Base-by-base conservation (phyloP, 2,888 invertebrate species). In the Ischnura elegans region DNA sequence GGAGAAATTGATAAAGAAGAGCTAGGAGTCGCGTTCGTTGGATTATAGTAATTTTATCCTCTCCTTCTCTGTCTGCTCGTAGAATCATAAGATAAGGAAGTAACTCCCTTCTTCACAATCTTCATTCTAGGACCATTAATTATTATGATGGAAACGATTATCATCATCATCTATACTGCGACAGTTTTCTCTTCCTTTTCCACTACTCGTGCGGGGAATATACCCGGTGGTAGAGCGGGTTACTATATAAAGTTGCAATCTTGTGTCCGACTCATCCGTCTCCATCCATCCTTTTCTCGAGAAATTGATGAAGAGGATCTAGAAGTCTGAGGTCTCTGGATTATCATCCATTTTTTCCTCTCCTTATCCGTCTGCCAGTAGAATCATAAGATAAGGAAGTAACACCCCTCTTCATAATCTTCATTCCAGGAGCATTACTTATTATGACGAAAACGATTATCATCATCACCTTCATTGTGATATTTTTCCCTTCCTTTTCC, bases 91-190 rank as follows among this genome's bases (percentile, higher is more conserved):
- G n/a, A 25, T 5, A n/a, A 76, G 36, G 76, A 2, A 76, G 8
- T 25, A n/a, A 4, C 76, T 16, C 36, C 36, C 76, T 10, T 51
- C 51, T 51, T 76, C 36, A 76, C 76, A 36, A 76, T 29, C 76
- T 76, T 76, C 36, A 76, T 76, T 76, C 76, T 76, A 76, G 76
- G 76, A 76, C 36, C 76, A 76, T 76, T 76, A 76, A 76, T 76
- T 76, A 76, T n/a, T 29, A 66, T 29, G 66, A 76, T 36, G 76
- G 76, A 36, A 76, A 76, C 5, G 61, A 61, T 61, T 61, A 61
- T 76, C 19, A 51, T 51, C 51, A 51, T 51, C 19, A 51, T 51
- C 2, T 51, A 6, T 51, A 2, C 8, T 51, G 2, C 51, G 2
- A 19, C 51, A 2, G 4, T 19, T 8, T 10, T 36, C 25, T 36